A percentile compares a stretch with the other conserved stretches of the same genome.
phyloP scores from a whole-genome alignment of 2,113 vertebrate species.

The Recurvirostra avosetta region DNA sequence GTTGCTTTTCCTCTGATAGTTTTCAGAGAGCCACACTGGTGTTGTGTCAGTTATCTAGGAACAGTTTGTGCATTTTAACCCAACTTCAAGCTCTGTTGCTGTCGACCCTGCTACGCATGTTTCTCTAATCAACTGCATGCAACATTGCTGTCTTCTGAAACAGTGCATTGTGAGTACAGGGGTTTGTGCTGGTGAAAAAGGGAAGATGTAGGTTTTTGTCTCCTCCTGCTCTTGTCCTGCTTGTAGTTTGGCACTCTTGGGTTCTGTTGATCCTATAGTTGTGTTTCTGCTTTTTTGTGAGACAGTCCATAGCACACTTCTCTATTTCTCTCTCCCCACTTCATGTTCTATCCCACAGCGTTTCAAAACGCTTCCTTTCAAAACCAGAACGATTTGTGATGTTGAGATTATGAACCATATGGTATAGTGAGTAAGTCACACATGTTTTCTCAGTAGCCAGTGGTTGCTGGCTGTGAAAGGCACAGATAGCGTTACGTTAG shows the following conservation, averaged over 20 bases:
- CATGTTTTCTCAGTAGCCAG: neutral
- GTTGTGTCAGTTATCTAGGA: neutral
- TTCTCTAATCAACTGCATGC: neutral
- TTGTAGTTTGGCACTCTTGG: neutral
- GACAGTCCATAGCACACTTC: neutral
- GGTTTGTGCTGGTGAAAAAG: neutral
- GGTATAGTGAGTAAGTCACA: neutral
- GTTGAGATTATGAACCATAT: neutral
- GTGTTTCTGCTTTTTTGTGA: neutral
- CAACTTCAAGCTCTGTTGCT: neutral
- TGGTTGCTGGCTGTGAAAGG: neutral
- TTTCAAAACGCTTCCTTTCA: neutral
- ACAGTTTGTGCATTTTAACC: neutral
- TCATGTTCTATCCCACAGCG: neutral
- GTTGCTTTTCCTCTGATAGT: neutral
- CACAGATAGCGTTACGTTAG: neutral
- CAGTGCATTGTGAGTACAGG: neutral
- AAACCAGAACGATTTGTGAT: neutral
- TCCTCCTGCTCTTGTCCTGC: neutral
- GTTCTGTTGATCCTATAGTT: neutral
- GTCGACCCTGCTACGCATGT: fast-evolving
- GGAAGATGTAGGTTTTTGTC: neutral
- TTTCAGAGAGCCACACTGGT: neutral
- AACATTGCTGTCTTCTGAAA: neutral
- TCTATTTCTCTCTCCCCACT: neutral